A percentile compares a stretch with the other conserved stretches of the same genome.
These are phyloP conservation scores for Clistopyga incitator DNA, from an alignment of 2,888 invertebrate genomes.

Conservation along the genomic window DNA sequence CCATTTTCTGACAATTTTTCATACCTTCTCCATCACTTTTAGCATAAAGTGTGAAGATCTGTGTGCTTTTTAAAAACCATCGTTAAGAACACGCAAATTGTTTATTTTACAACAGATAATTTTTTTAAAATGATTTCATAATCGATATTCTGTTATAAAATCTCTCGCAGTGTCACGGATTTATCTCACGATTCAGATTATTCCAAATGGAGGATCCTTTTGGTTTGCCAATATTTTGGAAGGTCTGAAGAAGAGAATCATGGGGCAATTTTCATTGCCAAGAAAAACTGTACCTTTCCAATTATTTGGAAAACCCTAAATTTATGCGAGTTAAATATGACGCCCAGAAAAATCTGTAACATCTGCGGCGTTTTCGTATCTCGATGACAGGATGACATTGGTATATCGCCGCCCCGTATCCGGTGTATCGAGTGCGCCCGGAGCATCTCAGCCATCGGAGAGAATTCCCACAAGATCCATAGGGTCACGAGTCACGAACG, in stretches of 20 bases:
- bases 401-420: constrained; percentile 14
- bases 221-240: background rate
- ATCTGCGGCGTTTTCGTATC: constrained; percentile 2
- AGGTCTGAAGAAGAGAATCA: background rate
- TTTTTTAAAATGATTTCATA: too few relatives aligned
- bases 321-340: constrained; percentile 17
- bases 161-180: too few relatives aligned
- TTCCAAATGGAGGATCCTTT: background rate
- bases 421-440: constrained; percentile 17
- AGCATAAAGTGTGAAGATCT: too few relatives aligned
- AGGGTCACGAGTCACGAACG: constrained; percentile 43
- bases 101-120: too few relatives aligned
- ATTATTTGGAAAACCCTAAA: constrained; percentile 1
- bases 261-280: background rate
- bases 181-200: too few relatives aligned
- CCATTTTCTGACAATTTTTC: too few relatives aligned
- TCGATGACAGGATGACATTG: constrained; percentile 29
- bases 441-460: background rate
- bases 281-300: background rate
- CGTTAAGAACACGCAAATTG: too few relatives aligned
- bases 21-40: too few relatives aligned
- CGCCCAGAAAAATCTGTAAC: constrained; percentile 15
- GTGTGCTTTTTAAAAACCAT: too few relatives aligned
- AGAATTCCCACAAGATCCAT: constrained; percentile 51
- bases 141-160: too few relatives aligned